phyloP scores from a whole-genome alignment of 1,140 invertebrate species.

The Leucophenga varia region DNA sequence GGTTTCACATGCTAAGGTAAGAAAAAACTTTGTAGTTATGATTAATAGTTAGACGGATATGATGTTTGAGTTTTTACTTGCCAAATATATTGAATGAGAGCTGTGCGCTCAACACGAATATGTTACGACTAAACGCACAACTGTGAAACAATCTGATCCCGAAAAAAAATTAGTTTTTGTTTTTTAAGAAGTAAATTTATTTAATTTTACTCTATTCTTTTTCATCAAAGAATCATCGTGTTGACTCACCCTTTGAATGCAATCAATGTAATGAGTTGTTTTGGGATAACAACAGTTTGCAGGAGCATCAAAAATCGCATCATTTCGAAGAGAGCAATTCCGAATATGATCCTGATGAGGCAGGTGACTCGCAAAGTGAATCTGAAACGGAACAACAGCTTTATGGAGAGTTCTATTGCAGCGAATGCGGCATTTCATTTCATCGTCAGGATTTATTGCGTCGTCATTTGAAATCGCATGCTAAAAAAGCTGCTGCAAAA shows the following conservation, averaged over 20 bases:
- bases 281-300: conserved; percentile 68
- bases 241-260: conserved; percentile 76
- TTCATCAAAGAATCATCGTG: conserved; percentile 65
- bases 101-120: conserved; percentile 11
- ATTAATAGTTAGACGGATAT: conserved; percentile 6
- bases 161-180: too few species aligned
- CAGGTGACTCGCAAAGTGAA: conserved; percentile 59
- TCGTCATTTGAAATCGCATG: conserved; percentile 64
- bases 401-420: conserved; percentile 74
- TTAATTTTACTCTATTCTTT: conserved; percentile 1
- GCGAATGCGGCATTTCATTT: conserved; percentile 74
- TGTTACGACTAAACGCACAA: conserved; percentile 18
- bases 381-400: conserved; percentile 65
- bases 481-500: conserved; percentile 30
- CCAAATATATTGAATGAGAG: conserved; percentile 4
- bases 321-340: conserved; percentile 57
- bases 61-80: conserved; percentile 7
- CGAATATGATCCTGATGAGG: conserved; percentile 54
- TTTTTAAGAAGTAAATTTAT: background rate
- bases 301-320: conserved; percentile 66
- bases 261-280: conserved; percentile 76
- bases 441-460: conserved; percentile 72
- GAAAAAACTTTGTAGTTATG: background rate
- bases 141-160: conserved; percentile 15
- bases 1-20: conserved; percentile 68